phyloP scores from a whole-genome alignment of 2,888 invertebrate genomes.

The Dicycla oo region DNA sequence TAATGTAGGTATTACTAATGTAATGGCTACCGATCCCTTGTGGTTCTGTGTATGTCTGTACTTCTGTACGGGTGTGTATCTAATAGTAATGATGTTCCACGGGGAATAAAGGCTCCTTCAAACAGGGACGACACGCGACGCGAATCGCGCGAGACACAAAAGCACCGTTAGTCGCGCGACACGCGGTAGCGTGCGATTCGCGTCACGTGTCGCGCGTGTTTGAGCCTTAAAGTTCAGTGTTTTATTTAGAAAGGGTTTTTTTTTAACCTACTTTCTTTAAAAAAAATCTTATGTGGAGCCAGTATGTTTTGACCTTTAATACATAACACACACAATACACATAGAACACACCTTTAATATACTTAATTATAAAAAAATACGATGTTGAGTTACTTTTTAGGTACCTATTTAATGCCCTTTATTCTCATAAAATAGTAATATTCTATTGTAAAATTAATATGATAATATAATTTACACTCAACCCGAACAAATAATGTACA shows the following conservation, averaged over 20 bases:
- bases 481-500: constrained; percentile 15
- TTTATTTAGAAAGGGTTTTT: not conserved
- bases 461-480: constrained; percentile 11
- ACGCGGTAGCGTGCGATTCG: too few species aligned
- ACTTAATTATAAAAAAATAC: not conserved
- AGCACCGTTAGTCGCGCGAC: too few species aligned
- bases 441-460: constrained; percentile 19
- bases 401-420: too few species aligned
- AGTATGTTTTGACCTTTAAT: too few species aligned
- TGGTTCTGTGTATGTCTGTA: constrained; percentile 2
- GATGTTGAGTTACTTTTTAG: not conserved
- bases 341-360: not conserved
- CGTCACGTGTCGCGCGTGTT: too few species aligned
- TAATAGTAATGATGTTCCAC: not conserved
- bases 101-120: too few species aligned
- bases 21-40: constrained; percentile 13
- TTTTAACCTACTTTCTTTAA: too few species aligned
- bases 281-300: too few species aligned
- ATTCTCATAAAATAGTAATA: not conserved
- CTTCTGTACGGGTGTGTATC: not conserved
- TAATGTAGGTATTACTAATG: constrained; percentile 17
- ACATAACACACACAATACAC: too few species aligned
- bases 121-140: too few species aligned
- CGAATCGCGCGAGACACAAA: too few species aligned
- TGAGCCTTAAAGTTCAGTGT: not conserved